These are phyloP conservation scores for Aramus guarauna DNA, from an alignment of 2,113 vertebrate species.

Conservation along the genomic window DNA sequence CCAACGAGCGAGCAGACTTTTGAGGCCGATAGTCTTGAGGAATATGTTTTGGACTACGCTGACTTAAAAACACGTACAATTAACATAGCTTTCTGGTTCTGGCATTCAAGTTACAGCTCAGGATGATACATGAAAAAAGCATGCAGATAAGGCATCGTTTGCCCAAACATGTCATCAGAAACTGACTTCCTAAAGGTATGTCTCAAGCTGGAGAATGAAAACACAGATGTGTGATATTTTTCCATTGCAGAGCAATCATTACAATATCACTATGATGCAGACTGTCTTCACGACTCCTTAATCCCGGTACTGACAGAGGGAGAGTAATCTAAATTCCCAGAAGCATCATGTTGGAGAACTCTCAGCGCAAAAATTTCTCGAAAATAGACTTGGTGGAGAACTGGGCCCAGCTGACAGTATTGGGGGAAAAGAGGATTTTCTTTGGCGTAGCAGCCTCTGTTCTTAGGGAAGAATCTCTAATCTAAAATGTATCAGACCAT, in stretches of 20 bases:
- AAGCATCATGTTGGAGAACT: background rate
- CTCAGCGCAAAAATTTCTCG: background rate
- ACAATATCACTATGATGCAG: background rate
- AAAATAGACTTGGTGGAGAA: background rate
- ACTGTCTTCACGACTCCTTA: background rate
- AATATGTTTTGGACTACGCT: background rate
- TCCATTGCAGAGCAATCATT: background rate
- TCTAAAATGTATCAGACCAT: background rate
- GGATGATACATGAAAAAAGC: background rate
- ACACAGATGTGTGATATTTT: background rate
- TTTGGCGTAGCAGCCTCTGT: background rate
- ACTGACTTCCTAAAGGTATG: background rate
- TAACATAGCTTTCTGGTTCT: conserved; percentile 43
- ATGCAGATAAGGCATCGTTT: background rate
- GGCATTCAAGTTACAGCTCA: background rate
- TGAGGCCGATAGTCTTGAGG: background rate
- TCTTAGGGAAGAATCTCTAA: background rate
- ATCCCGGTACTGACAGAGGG: background rate
- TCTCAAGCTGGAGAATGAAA: background rate
- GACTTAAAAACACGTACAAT: background rate
- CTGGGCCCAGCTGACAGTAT: background rate
- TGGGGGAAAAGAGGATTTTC: background rate
- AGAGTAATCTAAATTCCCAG: background rate
- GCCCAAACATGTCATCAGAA: conserved; percentile 9
- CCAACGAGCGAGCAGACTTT: background rate